Percentiles rank a stretch among this genome's conserved stretches.
Conservation (phyloP, 2,113 vertebrate genomes). For the Bufo gargarizans region DNA sequence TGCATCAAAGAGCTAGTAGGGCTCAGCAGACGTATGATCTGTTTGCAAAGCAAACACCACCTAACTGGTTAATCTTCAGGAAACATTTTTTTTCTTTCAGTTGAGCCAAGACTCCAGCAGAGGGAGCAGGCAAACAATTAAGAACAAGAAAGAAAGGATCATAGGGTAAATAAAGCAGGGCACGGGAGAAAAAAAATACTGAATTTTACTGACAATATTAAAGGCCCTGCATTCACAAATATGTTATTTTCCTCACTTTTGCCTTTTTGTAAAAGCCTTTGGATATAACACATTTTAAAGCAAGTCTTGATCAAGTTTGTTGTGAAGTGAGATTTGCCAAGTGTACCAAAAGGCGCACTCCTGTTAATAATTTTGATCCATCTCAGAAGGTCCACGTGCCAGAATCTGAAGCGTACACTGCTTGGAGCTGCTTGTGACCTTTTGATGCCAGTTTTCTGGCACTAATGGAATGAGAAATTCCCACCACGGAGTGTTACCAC, state of each 20-base stretch:
- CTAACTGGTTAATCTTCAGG: slow-evolving; percentile 67
- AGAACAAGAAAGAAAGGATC: slow-evolving; percentile 68
- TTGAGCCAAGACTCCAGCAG: slow-evolving; percentile 74
- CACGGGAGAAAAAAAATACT: slow-evolving; percentile 59
- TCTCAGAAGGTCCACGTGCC: no score
- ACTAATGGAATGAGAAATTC: no score
- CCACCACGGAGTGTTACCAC: no score
- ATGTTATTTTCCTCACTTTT: background rate
- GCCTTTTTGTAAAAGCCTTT: background rate
- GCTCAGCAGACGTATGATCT: slow-evolving; percentile 60
- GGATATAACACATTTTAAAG: no score
- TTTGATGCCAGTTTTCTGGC: no score
- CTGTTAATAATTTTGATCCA: no score
- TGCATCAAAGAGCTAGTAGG: slow-evolving; percentile 63
- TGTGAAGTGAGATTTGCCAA: no score
- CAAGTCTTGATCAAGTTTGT: no score
- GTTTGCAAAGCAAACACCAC: slow-evolving; percentile 66
- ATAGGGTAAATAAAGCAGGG: slow-evolving; percentile 64
- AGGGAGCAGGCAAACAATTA: slow-evolving; percentile 72
- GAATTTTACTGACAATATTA: slow-evolving; percentile 62
- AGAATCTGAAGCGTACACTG: no score
- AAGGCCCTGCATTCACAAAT: slow-evolving; percentile 18
- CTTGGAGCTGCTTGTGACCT: no score
- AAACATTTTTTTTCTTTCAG: slow-evolving; percentile 64
- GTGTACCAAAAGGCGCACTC: no score